Evolutionary conservation across 2,888 invertebrate genomes (phyloP), one percentile per base, ranked within the genome.

Genomic region (Acleris laterana): DNA sequence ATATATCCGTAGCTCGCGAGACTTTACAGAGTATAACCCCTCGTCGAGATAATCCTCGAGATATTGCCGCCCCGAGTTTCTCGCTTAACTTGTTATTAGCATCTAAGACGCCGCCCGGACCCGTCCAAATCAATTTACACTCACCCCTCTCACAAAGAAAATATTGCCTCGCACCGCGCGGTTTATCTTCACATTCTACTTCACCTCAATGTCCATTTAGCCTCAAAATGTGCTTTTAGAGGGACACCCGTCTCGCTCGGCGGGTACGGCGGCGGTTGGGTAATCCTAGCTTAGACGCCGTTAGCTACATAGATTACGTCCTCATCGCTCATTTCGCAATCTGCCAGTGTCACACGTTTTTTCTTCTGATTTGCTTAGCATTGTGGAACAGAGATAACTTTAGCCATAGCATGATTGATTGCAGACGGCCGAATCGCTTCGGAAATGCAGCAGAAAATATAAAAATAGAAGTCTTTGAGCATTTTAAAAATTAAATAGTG

Each of bases 41-140:
- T 28, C 17, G 22, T n/a, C 48, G 38, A 52, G 71, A 72, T 76
- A 75, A 78, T 76, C 73, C 71, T 68, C 58, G 70, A 61, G 73
- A 73, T 74, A 75, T 74, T 74, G 71, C 71, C 69, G 70, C 74
- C 64, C 59, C 68, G 70, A 70, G 72, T 68, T 75, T 76, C 70
- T 73, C 75, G 77, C 75, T 75, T 73, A 72, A 76, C 76, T 74
- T 72, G 73, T 75, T 81, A 79, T 81, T 74, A 75, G 72, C 72
- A 72, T 75, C 74, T 74, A 75, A 70, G 72, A 78, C 74, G 77
- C 74, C 69, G 72, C 73, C 73, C 72, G 75, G 74, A 80, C 77
- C 76, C 74, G 78, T 82, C 77, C 73, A 74, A 84, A 85, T 83
- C 83, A 84, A 85, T 84, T 83, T 79, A 80, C 75, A 73, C 77